Evolutionary conservation across 2,888 invertebrate genomes (phyloP), one percentile per base, ranked within the genome.

Genomic region (Gortyna flavago): DNA sequence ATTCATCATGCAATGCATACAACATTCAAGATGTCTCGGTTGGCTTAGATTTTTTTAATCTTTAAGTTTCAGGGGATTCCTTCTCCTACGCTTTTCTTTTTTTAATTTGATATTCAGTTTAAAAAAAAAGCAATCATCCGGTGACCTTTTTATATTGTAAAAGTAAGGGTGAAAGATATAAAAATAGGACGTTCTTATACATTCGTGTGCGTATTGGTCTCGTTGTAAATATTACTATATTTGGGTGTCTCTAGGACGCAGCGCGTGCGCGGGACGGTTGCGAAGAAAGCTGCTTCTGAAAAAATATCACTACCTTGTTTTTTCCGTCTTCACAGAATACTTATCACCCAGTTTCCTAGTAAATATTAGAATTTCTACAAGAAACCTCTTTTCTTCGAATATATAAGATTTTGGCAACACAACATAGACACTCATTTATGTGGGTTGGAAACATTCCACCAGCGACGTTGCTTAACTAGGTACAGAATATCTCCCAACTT

Each of bases 1-100:
- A 48, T 77, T 68, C 72, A 65, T 83, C 75, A 71, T 65, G 54
- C 29, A 71, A 68, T 78, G 83, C 84, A 75, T 71, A 75, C 72
- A 62, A 72, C 35, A 72, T 72, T 44, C 29, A 35, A 71, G 16
- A 68, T 54, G 35, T 72, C 59, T 51, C 29, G 25, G 61, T 41
- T 38, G 21, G 32, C 11, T 64, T 21, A 29, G n/a, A 44, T n/a
- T 21, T 4, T 68, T 35, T 68, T 25, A 32, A 1, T 7, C n/a
- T 35, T 59, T 6, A 74, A 32, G 32, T 21, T 62, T 59, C 13
- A 29, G 9, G 2, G 48, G n/a, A 64, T 32, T 25, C 32, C 21
- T 8, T 67, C 7, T 16, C 0, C 3, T 44, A 21, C n/a, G 21
- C 6, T 54, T 32, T 41, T 41, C 3, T 51, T 29, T 29, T 48